These are phyloP conservation scores for Chrysogorgia sp. DNA, from an alignment of 92 coral and sea anemone species.

Conservation along the genomic window DNA sequence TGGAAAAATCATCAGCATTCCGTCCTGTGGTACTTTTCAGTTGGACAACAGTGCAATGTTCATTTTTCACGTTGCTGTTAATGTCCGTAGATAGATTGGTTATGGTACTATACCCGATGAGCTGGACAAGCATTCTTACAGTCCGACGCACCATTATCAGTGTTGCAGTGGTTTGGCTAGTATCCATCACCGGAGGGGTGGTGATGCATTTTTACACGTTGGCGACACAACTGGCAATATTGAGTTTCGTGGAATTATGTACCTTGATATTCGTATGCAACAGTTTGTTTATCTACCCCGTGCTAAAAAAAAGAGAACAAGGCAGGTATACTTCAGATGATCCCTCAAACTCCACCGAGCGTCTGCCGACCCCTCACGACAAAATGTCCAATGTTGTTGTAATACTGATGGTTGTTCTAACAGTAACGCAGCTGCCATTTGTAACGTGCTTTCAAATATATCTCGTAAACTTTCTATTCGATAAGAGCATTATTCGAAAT, in stretches of 20 bases:
- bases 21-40: neutral
- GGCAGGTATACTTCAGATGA: slow-evolving; percentile 5
- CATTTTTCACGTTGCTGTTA: slow-evolving; percentile 24
- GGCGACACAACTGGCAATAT: slow-evolving; percentile 14
- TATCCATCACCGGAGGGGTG: slow-evolving; percentile 13
- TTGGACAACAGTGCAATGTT: slow-evolving; percentile 39
- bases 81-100: slow-evolving; percentile 38
- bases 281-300: slow-evolving; percentile 39
- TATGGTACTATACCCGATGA: slow-evolving; percentile 13
- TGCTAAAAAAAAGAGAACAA: slow-evolving; percentile 21
- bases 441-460: slow-evolving; percentile 10
- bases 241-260: slow-evolving; percentile 13
- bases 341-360: neutral
- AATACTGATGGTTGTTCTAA: slow-evolving; percentile 13
- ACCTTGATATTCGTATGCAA: slow-evolving; percentile 14
- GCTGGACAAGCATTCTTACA: slow-evolving; percentile 26
- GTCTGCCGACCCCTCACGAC: neutral
- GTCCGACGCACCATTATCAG: slow-evolving; percentile 23
- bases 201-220: slow-evolving; percentile 16
- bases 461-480: neutral
- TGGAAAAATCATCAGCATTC: neutral
- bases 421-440: slow-evolving; percentile 36
- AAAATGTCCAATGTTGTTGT: slow-evolving; percentile 37
- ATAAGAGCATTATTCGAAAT: neutral
- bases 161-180: slow-evolving; percentile 5